Base-by-base conservation (phyloP, 2,113 vertebrate species). In the Nicator chloris region DNA sequence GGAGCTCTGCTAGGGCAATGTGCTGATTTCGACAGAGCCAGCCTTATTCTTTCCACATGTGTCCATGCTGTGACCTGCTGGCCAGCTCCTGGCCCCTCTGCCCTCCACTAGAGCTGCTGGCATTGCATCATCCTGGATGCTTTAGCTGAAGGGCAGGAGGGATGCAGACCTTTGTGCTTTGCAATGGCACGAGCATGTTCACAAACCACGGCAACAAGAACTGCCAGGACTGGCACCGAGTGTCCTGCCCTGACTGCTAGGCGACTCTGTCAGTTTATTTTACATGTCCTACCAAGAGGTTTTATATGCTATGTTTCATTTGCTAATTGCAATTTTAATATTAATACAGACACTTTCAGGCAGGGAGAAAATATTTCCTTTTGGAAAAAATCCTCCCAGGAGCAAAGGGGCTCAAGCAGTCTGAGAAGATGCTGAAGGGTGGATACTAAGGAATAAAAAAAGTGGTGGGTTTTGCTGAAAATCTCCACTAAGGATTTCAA, bases 11-110 rank as follows among this genome's bases (percentile, higher is more conserved):
- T 26, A 65, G 40, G 10, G n/a, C 39, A 71, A 56, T 1, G 28
- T 0, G 1, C 17, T 1, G 11, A 57, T 2, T 15, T 39, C 0
- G 1, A 31, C 63, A 79, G 31, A 66, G 54, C 56, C 82, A 57
- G 70, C 30, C 39, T 51, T 2, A 7, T 26, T 39, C 83, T 21
- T 54, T 64, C 59, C 0, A 2, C 14, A 14, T 0, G 0, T 24
- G 51, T 21, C 0, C 0, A 39, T 26, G 59, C 71, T n/a, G 49
- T 23, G 72, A 78, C 31, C 40, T 57, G 50, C 28, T 65, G 1
- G 69, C 31, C 69, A 87, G 70, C 23, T 35, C 30, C 51, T 19
- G 13, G 51, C 30, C 39, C 44, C 61, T 56, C 65, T 87, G 56
- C 23, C 39, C 37, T 69, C 33, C 45, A 9, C 76, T 24, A 31